Evolutionary conservation across 1,140 invertebrate genomes (phyloP).

Genomic region (Tetramorium parvispinum): DNA sequence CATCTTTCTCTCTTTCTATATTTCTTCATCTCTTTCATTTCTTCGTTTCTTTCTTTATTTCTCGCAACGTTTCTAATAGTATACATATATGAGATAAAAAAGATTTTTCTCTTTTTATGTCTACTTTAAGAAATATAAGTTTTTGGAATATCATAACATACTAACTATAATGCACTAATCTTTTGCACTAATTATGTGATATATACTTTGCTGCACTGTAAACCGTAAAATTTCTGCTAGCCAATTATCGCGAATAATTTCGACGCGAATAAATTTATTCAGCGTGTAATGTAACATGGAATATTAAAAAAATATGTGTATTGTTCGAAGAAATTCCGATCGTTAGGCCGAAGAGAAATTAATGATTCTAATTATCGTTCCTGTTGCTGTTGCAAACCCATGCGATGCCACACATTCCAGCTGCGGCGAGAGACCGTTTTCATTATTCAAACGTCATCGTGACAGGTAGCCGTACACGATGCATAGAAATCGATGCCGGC

Average conservation of each 20-base stretch:
- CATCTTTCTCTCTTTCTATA: neutral
- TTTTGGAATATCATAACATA: neutral
- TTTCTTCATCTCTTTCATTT: neutral
- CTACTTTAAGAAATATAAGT: neutral
- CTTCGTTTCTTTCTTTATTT: neutral
- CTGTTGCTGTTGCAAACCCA: neutral
- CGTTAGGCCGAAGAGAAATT: conserved; percentile 24
- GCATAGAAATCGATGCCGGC: conserved; percentile 31
- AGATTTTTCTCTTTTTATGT: neutral
- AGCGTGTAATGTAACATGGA: neutral
- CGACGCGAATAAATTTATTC: neutral
- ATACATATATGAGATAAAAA: neutral
- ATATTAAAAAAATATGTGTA: neutral
- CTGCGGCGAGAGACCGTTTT: conserved; percentile 31
- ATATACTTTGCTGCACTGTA: too few species aligned
- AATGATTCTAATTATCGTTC: conserved; percentile 44
- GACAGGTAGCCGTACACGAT: conserved; percentile 18
- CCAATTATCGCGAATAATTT: neutral
- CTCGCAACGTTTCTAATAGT: neutral
- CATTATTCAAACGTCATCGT: conserved; percentile 43
- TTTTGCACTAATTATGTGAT: neutral
- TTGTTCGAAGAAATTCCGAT: neutral
- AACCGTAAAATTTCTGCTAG: neutral
- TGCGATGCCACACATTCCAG: neutral
- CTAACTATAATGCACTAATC: neutral